Base-by-base conservation (phyloP, 2,797 vertebrate species). In the Oreonectes daqikongensis region DNA sequence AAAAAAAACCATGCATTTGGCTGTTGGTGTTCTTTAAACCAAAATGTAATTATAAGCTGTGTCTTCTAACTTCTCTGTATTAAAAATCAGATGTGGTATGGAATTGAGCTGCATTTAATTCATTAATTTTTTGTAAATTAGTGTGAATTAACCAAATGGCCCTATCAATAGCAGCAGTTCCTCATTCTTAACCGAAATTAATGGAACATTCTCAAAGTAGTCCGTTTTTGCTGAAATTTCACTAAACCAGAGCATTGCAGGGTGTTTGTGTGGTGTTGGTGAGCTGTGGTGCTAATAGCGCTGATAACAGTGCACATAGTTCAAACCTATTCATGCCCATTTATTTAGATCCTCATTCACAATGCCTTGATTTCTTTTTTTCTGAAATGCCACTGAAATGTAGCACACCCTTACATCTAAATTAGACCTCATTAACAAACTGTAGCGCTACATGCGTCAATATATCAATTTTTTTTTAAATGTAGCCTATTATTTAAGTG, bases 51-150 rank as follows among this genome's bases (percentile, higher is more conserved):
- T 12, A 46, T 26, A 20, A 8, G 9, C 48, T 22, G 12, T 24
- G 30, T 35, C 12, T 61, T 11, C 32, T 50, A 35, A 38, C 35
- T 50, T 38, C 14, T 72, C 44, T 28, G 2, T n/a, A 20, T 24
- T 12, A n/a, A 24, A 72, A 1, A 0, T 9, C 9, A 64, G 28
- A 15, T 52, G 20, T n/a, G 6, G 17, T 1, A 26, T 65, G 60
- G 28, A 75, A 55, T 66, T 22, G 24, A 67, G 38, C 50, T 67
- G 32, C 14, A 42, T 22, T 68, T 35, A 46, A 57, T 48, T 46
- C 18, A 28, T 42, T 15, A 28, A 15, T 30, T 1, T 5, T 3
- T 28, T 18, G 14, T 2, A 20, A 17, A 7, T 30, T n/a, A n/a
- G n/a, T n/a, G 14, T 44, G 24, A 18, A 74, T 2, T 24, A 18